Evolutionary conservation across 1,140 invertebrate genomes (phyloP), one percentile per base, ranked within the genome.

Genomic region (Teleogryllus occipitalis): DNA sequence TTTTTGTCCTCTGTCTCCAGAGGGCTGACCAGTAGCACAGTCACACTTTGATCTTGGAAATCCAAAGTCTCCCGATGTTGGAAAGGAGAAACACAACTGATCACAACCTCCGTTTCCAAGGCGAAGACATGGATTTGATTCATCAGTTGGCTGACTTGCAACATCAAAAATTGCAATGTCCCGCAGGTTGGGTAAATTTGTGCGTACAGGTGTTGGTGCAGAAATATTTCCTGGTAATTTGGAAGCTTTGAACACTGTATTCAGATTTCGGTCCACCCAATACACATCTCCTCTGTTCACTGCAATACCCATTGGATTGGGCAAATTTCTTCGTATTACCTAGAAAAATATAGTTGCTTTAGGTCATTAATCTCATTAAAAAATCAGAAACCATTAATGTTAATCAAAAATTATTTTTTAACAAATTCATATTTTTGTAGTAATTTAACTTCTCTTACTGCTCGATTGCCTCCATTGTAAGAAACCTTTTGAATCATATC

Each of bases 191-290:
- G 91, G 91, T 21, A 98, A 83, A 83, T 97, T 96, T 0, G 94
- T 94, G 80, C 96, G 90, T 7, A 98, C 87, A 21, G 82, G 75
- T 47, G 91, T 88, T 0, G 93, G 91, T 80, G 91, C 84, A 0
- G 90, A 90, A 3, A 87, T 91, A 78, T 95, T 94, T 21, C 91
- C 92, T 0, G 91, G 90, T 65, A 92, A 83, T 87, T 97, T 96
- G 7, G 92, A 94, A 0, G 94, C 93, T 85, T 93, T 94, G 84
- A 94, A 98, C 7, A 98, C 93, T 0, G 94, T 93, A 81, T 92
- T 91, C 0, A 99, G 87, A 86, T 99, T 98, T 76, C 96, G 89
- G 85, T 99, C 98, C 0, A 98, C 96, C 97, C 97, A 99, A 84
- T 96, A 99, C 0, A 99, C 93, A 80, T 94, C 93, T 39, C 89